Percentiles rank a stretch among this genome's conserved stretches.
Evolutionary conservation across 2,888 invertebrate species (phyloP).

Genomic region (Suillia variegata): DNA sequence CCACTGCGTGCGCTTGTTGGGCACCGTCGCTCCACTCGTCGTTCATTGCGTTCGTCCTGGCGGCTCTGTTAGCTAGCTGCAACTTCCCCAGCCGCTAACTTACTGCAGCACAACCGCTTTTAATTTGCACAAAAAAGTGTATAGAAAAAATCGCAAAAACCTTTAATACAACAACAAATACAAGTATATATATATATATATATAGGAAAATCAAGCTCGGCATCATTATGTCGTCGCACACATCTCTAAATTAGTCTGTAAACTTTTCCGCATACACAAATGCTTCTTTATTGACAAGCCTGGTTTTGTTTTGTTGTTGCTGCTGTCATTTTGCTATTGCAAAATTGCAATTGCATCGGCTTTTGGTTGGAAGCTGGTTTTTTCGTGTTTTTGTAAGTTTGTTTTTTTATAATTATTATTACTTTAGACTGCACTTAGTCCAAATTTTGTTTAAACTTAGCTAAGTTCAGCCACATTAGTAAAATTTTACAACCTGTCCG

Average conservation of each 20-base stretch:
- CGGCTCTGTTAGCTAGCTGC: no score
- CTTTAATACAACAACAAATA: slow-evolving; percentile 28
- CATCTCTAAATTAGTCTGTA: slow-evolving; percentile 2
- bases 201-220: not conserved
- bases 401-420: no score
- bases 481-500: no score
- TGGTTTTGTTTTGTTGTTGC: no score
- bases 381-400: no score
- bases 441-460: no score
- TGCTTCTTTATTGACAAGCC: not conserved
- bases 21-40: not conserved
- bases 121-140: not conserved
- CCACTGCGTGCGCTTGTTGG: not conserved
- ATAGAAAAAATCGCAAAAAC: slow-evolving; percentile 33
- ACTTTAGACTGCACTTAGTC: no score
- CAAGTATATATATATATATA: not conserved
- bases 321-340: no score
- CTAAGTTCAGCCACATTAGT: no score
- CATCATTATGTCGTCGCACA: not conserved
- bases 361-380: no score
- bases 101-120: not conserved
- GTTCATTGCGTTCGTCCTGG: not conserved
- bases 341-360: no score
- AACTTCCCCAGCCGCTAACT: not conserved
- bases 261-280: not conserved